These are phyloP conservation scores for Phaethornis superciliosus DNA, from an alignment of 2,113 vertebrate genomes.

Conservation along the genomic window DNA sequence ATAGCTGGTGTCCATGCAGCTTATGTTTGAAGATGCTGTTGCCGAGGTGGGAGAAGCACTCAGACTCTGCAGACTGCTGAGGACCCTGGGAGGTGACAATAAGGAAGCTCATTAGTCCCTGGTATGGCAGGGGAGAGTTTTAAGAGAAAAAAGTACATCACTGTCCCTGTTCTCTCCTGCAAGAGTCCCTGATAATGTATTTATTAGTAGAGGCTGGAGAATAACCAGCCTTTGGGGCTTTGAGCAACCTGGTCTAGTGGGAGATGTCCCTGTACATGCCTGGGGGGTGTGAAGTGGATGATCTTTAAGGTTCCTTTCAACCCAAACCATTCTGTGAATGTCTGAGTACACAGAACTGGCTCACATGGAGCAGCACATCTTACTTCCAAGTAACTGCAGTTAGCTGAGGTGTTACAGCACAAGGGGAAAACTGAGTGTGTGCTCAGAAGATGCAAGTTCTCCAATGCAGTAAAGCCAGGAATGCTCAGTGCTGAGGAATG, in stretches of 20 bases:
- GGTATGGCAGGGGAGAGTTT: not conserved
- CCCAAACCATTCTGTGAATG: too few species aligned
- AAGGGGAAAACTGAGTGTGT: not conserved
- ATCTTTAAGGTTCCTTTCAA: too few species aligned
- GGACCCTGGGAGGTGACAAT: not conserved
- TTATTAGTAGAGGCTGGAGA: not conserved
- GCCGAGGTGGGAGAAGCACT: not conserved
- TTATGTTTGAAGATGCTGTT: not conserved
- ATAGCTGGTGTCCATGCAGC: accelerated
- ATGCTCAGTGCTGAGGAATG: not conserved
- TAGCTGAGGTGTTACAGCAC: not conserved
- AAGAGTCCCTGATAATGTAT: not conserved
- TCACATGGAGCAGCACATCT: too few species aligned
- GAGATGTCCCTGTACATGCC: too few species aligned
- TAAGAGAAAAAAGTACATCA: not conserved
- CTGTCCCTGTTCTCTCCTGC: not conserved
- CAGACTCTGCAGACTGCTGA: not conserved
- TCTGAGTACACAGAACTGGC: too few species aligned
- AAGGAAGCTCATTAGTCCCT: not conserved
- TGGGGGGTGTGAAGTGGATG: too few species aligned
- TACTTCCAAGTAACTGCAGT: not conserved
- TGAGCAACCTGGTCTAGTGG: too few species aligned
- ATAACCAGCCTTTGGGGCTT: too few species aligned
- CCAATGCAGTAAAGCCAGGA: not conserved
- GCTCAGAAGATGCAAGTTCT: not conserved